A percentile compares a stretch with the other conserved stretches of the same genome.
Conservation (phyloP, 2,113 vertebrate genomes). For the Galemys pyrenaicus region DNA sequence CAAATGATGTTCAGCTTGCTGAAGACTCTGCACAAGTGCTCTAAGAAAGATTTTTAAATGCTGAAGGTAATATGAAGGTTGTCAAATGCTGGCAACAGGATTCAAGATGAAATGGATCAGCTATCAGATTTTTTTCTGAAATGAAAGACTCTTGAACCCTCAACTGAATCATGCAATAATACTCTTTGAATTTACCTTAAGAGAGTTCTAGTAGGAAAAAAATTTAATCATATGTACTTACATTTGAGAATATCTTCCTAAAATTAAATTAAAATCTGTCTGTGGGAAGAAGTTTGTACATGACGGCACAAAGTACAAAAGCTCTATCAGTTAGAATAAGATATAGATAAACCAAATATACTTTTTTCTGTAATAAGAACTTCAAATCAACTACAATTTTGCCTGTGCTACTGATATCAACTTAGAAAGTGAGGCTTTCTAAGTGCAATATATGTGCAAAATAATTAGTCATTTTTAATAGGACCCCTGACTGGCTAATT, state of each 20-base stretch:
- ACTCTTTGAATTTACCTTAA: slow-evolving; percentile 24
- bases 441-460: not conserved
- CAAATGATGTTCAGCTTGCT: not conserved
- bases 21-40: not conserved
- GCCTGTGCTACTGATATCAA: not conserved
- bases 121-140: not conserved
- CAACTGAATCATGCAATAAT: not conserved
- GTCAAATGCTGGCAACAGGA: not conserved
- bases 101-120: not conserved
- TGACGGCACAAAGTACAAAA: not conserved
- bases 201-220: not conserved
- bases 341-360: not conserved
- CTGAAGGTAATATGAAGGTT: not conserved
- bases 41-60: slow-evolving; percentile 44
- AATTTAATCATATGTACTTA: not conserved
- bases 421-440: slow-evolving; percentile 35
- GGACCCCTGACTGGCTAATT: slow-evolving; percentile 4
- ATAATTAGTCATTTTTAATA: not conserved
- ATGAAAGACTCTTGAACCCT: slow-evolving; percentile 7
- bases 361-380: slow-evolving; percentile 14
- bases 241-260: slow-evolving; percentile 29
- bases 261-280: slow-evolving; percentile 52
- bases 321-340: not conserved
- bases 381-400: slow-evolving; percentile 3
- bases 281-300: not conserved